phyloP scores from a whole-genome alignment of 1,140 invertebrate genomes.

The Trypoxylus dichotomus region DNA sequence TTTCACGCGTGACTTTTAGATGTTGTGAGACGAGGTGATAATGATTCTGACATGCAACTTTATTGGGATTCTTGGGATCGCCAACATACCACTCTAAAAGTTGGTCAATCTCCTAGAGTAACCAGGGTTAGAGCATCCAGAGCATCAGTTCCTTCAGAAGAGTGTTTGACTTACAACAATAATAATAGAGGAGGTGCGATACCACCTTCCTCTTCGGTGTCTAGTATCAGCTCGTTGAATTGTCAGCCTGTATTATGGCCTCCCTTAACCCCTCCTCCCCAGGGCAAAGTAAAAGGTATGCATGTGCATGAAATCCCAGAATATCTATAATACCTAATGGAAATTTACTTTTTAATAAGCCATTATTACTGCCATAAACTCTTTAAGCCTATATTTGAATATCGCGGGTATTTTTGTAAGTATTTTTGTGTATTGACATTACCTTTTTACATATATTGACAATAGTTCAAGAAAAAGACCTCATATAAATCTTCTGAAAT shows the following conservation, averaged over 20 bases:
- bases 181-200: slow-evolving; percentile 52
- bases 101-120: slow-evolving; percentile 63
- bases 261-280: slow-evolving; percentile 49
- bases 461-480: neutral
- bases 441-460: neutral
- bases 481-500: too few species aligned
- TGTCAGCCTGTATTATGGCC: slow-evolving; percentile 45
- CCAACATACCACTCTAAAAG: slow-evolving; percentile 50
- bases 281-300: slow-evolving; percentile 50
- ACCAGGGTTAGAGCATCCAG: slow-evolving; percentile 57
- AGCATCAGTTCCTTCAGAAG: slow-evolving; percentile 64
- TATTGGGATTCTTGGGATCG: slow-evolving; percentile 94
- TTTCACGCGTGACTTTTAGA: slow-evolving; percentile 56
- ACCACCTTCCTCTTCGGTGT: slow-evolving; percentile 50
- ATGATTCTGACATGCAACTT: slow-evolving; percentile 67
- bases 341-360: neutral
- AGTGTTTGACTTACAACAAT: slow-evolving; percentile 59
- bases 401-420: neutral
- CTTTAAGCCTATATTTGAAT: neutral
- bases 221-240: slow-evolving; percentile 53
- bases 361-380: neutral
- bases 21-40: slow-evolving; percentile 55
- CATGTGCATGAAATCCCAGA: slow-evolving; percentile 17
- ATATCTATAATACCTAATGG: neutral
- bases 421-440: neutral